These are phyloP conservation scores for Acrocephalus scirpaceus DNA, from an alignment of 2,797 vertebrate species.

Conservation along the genomic window DNA sequence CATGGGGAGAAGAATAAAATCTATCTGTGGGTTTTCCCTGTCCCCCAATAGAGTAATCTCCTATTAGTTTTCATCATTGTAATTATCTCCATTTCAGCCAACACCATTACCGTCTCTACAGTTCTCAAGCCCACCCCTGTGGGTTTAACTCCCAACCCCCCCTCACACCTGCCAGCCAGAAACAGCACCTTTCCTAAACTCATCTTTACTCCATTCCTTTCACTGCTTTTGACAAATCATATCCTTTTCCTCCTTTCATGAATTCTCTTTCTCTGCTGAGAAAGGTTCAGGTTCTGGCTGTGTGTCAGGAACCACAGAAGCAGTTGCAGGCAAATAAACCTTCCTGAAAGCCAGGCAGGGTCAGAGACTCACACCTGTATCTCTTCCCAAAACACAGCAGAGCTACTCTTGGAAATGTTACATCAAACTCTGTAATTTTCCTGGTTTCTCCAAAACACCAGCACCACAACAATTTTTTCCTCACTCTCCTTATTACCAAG, in stretches of 20 bases:
- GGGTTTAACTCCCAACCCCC: neutral
- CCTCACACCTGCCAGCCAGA: accelerated
- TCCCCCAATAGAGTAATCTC: neutral
- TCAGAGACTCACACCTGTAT: neutral
- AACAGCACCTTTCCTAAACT: neutral
- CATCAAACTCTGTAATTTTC: neutral
- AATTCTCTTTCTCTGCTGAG: neutral
- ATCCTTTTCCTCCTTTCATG: neutral
- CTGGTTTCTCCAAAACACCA: neutral
- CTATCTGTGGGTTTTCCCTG: neutral
- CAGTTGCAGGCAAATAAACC: accelerated
- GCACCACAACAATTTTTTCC: neutral
- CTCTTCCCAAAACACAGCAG: neutral
- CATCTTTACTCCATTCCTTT: neutral
- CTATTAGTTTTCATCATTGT: neutral
- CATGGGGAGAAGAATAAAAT: neutral
- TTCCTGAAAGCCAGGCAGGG: neutral
- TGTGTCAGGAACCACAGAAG: neutral
- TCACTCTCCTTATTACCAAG: neutral
- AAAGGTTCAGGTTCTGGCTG: neutral
- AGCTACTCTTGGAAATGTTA: neutral
- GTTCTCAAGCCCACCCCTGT: neutral
- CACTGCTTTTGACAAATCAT: neutral
- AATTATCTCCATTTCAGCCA: neutral
- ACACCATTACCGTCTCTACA: accelerated